Evolutionary conservation across 2,888 invertebrate genomes (phyloP).

Genomic region (Sinohyriopsis cumingii): DNA sequence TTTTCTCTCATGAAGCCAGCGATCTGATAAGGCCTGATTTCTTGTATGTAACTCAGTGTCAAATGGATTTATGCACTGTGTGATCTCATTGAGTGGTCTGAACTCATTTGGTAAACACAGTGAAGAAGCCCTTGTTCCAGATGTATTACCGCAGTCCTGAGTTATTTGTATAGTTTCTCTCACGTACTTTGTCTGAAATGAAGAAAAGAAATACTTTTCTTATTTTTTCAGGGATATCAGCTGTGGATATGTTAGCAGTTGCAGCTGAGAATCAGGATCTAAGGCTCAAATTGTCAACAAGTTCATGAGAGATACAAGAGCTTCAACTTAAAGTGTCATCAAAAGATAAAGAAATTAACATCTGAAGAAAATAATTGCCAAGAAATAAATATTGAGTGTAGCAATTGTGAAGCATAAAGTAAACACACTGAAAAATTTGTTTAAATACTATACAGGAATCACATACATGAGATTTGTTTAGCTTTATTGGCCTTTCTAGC

Average conservation of each 20-base stretch:
- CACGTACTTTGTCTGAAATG: constrained; percentile 8
- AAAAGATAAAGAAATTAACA: too few species aligned
- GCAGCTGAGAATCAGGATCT: too few species aligned
- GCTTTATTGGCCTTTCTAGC: constrained; percentile 2
- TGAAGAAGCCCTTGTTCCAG: constrained; percentile 1
- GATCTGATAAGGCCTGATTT: too few species aligned
- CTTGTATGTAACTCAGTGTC: constrained; percentile 4
- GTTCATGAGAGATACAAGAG: too few species aligned
- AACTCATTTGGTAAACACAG: constrained; percentile 6
- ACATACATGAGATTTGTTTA: constrained; percentile 5
- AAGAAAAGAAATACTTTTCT: neutral
- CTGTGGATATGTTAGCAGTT: neutral
- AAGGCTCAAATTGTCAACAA: too few species aligned
- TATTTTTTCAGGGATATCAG: neutral
- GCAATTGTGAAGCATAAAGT: neutral
- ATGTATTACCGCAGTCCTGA: too few species aligned
- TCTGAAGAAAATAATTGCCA: too few species aligned
- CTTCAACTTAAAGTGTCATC: too few species aligned
- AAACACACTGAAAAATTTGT: constrained; percentile 1
- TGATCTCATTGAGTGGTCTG: neutral
- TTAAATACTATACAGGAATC: constrained; percentile 8
- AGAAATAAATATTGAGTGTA: neutral
- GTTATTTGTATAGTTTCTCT: neutral
- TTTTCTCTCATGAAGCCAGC: constrained; percentile 3
- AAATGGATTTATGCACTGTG: neutral